Evolutionary conservation across 2,797 vertebrate genomes (phyloP), one percentile per base, ranked within the genome.

Genomic region (Lycodopsis pacificus): DNA sequence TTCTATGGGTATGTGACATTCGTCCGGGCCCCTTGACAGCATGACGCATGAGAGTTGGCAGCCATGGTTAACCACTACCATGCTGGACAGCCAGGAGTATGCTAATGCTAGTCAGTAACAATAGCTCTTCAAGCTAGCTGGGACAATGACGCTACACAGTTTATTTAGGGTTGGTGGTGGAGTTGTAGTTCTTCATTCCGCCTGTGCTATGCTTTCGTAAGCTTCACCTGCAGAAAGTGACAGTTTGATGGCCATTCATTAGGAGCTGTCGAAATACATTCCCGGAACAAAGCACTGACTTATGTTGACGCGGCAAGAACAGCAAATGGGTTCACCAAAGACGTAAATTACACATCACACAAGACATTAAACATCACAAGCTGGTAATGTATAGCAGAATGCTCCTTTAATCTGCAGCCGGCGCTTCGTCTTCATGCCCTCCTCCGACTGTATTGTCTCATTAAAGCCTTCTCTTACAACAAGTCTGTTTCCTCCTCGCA

Each of bases 171-270:
- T 36, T 8, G 8, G 1, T 36, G 65, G 19, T 30, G 54, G 30
- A 57, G 66, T 59, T 77, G 8, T 12, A 19, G 13, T 15, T 71
- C 74, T 77, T 76, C 17, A 51, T 62, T 80, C 0, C 34, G 44
- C 27, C 22, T 30, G 3, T 49, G 5, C 20, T 22, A 8, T 12
- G 25, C 14, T 30, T 71, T 71, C 56, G 53, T 64, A 22, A 17
- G 30, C 17, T 2, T 27, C 49, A 44, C 57, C 34, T 70, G 62
- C 54, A 36, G 58, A 49, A 22, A 27, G 13, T 38, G 65, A 76
- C 73, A 57, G 27, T 68, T 84, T 68, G 68, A 59, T 1, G 67
- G 65, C 56, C 34, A 1, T 75, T 82, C 51, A 73, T 64, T 76
- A 61, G 53, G 8, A 9, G 53, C 73, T 68, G 83, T 76, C 59